Evolutionary conservation across 2,888 invertebrate genomes (phyloP).

Genomic region (Rhogogaster chlorosoma): DNA sequence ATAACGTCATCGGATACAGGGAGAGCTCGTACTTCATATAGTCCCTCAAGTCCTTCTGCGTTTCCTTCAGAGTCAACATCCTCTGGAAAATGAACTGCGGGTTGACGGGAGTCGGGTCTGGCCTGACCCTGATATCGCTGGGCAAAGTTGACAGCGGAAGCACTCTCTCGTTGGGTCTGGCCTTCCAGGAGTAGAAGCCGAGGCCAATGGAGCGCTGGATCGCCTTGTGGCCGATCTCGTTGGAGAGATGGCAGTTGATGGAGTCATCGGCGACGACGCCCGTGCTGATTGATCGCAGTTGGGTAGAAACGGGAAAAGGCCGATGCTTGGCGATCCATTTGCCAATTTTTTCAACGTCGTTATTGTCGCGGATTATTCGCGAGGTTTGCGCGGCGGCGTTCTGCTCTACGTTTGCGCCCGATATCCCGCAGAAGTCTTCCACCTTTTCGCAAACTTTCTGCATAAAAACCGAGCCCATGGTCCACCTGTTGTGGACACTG

Average conservation of each 20-base stretch:
- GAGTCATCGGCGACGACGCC: not conserved
- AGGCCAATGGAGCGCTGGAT: not conserved
- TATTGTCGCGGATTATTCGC: too few species aligned
- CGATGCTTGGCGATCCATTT: not conserved
- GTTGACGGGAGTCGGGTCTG: constrained; percentile 18
- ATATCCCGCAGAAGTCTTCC: too few species aligned
- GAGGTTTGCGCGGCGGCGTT: too few species aligned
- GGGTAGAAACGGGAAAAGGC: not conserved
- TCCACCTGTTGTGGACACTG: too few species aligned
- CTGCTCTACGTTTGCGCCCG: too few species aligned
- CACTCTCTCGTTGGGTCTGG: constrained; percentile 55
- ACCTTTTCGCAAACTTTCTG: too few species aligned
- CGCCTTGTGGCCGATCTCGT: not conserved
- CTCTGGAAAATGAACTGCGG: constrained; percentile 47
- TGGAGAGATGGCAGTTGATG: not conserved
- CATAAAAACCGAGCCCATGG: too few species aligned
- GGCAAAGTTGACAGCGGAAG: constrained; percentile 49
- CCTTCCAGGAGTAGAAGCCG: not conserved
- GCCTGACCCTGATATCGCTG: constrained; percentile 38
- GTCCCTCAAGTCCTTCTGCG: constrained; percentile 51
- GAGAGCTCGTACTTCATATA: constrained; percentile 56
- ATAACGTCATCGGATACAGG: constrained; percentile 56
- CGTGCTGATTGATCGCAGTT: not conserved
- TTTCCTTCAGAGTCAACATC: constrained; percentile 48
- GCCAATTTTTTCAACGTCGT: not conserved